phyloP scores from a whole-genome alignment of 2,888 invertebrate species.

The Eledone cirrhosa region DNA sequence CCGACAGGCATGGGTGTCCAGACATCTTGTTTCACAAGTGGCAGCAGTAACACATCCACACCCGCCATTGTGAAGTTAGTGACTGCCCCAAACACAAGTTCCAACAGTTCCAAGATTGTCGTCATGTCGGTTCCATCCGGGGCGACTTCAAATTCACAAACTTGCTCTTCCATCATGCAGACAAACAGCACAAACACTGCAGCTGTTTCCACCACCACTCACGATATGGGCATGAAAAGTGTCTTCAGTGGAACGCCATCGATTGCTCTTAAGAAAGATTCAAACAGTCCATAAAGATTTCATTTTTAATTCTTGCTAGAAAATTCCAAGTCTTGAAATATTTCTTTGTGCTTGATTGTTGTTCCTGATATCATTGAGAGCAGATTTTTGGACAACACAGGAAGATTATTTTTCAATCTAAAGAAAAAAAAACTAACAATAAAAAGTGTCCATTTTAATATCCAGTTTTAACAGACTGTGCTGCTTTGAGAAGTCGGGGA shows the following conservation, averaged over 20 bases:
- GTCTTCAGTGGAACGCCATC: slow-evolving; percentile 44
- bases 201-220: slow-evolving; percentile 28
- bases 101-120: slow-evolving; percentile 45
- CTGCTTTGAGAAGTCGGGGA: too few relatives aligned
- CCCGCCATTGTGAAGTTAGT: slow-evolving; percentile 52
- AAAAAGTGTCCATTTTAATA: too few relatives aligned
- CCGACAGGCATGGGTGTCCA: slow-evolving; percentile 39
- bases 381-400: too few relatives aligned
- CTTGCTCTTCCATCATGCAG: slow-evolving; percentile 17
- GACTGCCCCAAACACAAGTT: slow-evolving; percentile 35
- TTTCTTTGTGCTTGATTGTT: too few relatives aligned
- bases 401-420: too few relatives aligned
- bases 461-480: too few relatives aligned
- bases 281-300: too few relatives aligned
- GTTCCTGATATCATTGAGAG: too few relatives aligned
- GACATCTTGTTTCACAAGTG: slow-evolving; percentile 33
- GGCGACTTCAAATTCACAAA: slow-evolving; percentile 32
- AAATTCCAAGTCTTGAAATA: too few relatives aligned
- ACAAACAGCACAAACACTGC: slow-evolving; percentile 28
- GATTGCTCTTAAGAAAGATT: background rate
- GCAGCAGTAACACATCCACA: slow-evolving; percentile 34
- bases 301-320: too few relatives aligned
- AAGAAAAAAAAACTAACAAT: too few relatives aligned
- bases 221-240: slow-evolving; percentile 53
- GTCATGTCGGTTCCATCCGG: slow-evolving; percentile 48